Evolutionary conservation across 2,797 vertebrate genomes (phyloP), one percentile per base, ranked within the genome.

Genomic region (Crax fasciolata): DNA sequence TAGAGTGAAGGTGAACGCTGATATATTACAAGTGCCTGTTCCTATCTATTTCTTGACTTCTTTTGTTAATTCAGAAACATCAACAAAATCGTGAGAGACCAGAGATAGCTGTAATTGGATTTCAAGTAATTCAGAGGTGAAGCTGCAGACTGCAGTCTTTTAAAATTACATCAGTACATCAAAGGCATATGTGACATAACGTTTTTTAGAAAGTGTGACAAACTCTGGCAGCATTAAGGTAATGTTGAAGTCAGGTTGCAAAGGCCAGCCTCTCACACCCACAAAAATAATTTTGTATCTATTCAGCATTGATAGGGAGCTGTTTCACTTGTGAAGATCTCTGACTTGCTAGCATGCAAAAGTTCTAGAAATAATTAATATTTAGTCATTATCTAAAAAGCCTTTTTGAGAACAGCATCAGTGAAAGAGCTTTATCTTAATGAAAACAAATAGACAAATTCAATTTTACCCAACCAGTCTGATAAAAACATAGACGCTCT

Each of bases 61-160:
- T 78, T 97, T 97, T 49, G 79, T 97, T 97, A 97, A 97, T 91
- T 97, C 76, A 93, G 96, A 97, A 97, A 87, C 82, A 96, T 86
- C 93, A 96, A 94, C 89, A 96, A 96, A 94, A 90, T 95, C 16
- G 58, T 93, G 85, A 87, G 78, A 96, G 76, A 95, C 84, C 71
- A 89, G 76, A 87, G 90, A 87, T 93, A 97, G 52, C 93, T 94
- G 72, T 90, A 93, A 97, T 71, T 95, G 81, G 89, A 95, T 96
- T 96, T 95, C 93, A 96, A 81, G 79, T 94, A 97, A 96, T 95
- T 97, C 88, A 76, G 80, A 96, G 90, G 77, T 94, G 63, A 96
- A 90, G 84, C 63, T 95, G 74, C 80, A 96, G 89, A 96, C 80
- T 92, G 83, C 58, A 94, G 84, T 70, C 91, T 97, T 95, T 94